Evolutionary conservation across 2,888 invertebrate species (phyloP).

Genomic region (Acronicta alni): DNA sequence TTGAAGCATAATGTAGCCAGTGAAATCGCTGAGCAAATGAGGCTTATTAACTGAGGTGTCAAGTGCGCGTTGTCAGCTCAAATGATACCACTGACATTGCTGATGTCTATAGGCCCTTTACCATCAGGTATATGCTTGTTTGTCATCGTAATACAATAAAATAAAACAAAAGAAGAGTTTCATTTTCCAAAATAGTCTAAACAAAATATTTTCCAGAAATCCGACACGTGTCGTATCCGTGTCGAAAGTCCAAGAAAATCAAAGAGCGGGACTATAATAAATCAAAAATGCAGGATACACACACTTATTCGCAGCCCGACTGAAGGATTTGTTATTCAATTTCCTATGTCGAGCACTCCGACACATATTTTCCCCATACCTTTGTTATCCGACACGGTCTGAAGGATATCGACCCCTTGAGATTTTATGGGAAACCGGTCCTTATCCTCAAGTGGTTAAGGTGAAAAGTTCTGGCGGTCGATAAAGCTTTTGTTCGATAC

Average conservation of each 20-base stretch:
- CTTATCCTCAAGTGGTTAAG: conserved; percentile 12
- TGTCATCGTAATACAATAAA: too few relatives aligned
- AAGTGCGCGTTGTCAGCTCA: too few relatives aligned
- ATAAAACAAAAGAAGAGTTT: too few relatives aligned
- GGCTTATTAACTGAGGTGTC: too few relatives aligned
- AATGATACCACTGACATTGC: too few relatives aligned
- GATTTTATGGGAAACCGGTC: conserved; percentile 19
- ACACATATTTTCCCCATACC: conserved; percentile 51
- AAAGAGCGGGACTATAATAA: conserved; percentile 29
- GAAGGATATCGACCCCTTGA: conserved; percentile 36
- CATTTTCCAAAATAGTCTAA: too few relatives aligned
- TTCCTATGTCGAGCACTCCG: conserved; percentile 46
- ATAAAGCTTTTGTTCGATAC: conserved; percentile 23
- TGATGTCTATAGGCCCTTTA: too few relatives aligned
- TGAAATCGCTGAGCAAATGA: too few relatives aligned
- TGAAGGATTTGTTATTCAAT: conserved; percentile 62
- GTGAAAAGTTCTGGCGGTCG: conserved; percentile 10
- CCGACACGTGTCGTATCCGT: not conserved
- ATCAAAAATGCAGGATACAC: conserved; percentile 53
- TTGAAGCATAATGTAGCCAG: too few relatives aligned
- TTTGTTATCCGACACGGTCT: conserved; percentile 51
- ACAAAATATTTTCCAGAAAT: not conserved
- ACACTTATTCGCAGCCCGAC: conserved; percentile 48
- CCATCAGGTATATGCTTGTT: too few relatives aligned
- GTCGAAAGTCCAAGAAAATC: conserved; percentile 31